Base-by-base conservation (phyloP, 2,888 invertebrate species). In the Auanema freiburgensis region DNA sequence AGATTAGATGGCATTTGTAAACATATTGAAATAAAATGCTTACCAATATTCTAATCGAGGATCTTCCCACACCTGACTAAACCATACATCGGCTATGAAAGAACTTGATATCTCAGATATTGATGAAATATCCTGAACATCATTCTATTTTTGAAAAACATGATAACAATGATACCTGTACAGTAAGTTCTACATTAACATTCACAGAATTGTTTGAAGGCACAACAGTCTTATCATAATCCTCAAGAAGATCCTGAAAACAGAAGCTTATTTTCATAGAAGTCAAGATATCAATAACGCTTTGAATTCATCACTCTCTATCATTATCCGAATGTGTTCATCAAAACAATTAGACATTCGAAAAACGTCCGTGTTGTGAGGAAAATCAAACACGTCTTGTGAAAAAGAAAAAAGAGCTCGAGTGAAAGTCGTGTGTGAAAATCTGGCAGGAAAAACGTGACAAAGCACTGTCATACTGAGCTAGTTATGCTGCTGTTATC, bases 11-110 rank as follows among this genome's bases (percentile, higher is more conserved):
- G n/a, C n/a, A 33, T 33, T 33, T 8, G 33, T 5, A 8, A 33
- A 33, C 3, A 33, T 33, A 33, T 33, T 33, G 33, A 33, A 33
- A 33, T n/a, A n/a, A 33, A 33, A 33, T 33, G 33, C 24, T 46
- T 18, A 76, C 76, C 73, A 65, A 65, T 81, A 81, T 23, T 77
- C 76, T 46, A 81, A 63, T 50, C 81, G 64, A 24, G 79, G 75
- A 62, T 81, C 81, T 43, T 71, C 69, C 81, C 81, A 81, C 1
- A 81, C 77, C 61, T 82, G 79, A 57, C 74, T 74, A 68, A 83
- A 81, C 81, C 81, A 81, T 14, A 83, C 80, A 66, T 81, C 81
- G 8, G 82, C 82, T 11, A 81, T 74, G 61, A 81, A 81, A 1
- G 79, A 77, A 51, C 76, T 73, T 41, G 82, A 77, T 51, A 83